Evolutionary conservation across 2,888 invertebrate genomes (phyloP).

Genomic region (Metalampra italica): DNA sequence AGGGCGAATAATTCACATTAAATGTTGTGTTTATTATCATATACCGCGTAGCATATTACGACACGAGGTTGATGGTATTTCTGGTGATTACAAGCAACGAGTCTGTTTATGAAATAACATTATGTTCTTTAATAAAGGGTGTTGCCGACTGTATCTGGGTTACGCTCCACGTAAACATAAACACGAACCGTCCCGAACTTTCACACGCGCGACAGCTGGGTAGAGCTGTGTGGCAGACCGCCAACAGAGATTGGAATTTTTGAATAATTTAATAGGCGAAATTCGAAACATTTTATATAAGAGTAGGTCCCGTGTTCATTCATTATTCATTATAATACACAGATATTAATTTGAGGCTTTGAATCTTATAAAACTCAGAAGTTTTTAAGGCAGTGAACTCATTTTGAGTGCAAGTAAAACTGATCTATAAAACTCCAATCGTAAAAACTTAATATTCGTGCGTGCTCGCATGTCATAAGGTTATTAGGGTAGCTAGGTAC

Average conservation of each 20-base stretch:
- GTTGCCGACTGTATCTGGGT: slow-evolving; percentile 41
- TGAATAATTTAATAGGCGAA: slow-evolving; percentile 4
- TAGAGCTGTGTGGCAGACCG: slow-evolving; percentile 27
- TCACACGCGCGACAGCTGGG: slow-evolving; percentile 45
- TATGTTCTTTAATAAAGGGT: slow-evolving; percentile 20
- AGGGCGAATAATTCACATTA: background rate
- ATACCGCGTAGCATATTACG: slow-evolving; percentile 1
- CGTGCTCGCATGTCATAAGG: slow-evolving; percentile 10
- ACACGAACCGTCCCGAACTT: slow-evolving; percentile 41
- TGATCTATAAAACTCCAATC: background rate
- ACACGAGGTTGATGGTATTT: slow-evolving; percentile 7
- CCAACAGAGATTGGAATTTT: slow-evolving; percentile 21
- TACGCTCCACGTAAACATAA: slow-evolving; percentile 51
- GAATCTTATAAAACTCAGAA: background rate
- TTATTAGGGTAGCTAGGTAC: slow-evolving; percentile 9
- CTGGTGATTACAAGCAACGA: slow-evolving; percentile 6
- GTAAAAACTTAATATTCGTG: background rate
- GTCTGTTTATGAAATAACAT: background rate
- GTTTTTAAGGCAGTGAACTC: background rate
- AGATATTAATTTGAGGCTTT: no score
- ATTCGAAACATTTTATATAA: background rate
- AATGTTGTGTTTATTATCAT: background rate
- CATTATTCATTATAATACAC: no score
- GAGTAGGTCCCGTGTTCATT: no score
- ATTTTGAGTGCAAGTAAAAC: background rate